phyloP scores from a whole-genome alignment of 2,888 invertebrate species.

The Drosophila hamatofila region DNA sequence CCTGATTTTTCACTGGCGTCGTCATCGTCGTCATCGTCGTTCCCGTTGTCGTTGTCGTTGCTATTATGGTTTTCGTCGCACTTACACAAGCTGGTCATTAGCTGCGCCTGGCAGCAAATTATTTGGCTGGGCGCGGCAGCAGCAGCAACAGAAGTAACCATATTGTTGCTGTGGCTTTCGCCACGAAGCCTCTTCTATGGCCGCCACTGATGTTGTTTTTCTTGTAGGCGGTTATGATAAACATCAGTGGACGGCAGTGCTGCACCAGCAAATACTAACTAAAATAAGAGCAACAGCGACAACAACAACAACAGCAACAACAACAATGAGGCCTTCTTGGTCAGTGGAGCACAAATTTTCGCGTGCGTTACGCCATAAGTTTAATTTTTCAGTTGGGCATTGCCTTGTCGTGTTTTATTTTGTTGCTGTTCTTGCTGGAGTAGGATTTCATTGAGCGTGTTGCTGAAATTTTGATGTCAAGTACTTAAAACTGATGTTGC shows the following conservation, averaged over 20 bases:
- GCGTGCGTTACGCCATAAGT: conserved; percentile 67
- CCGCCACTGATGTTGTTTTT: conserved; percentile 29
- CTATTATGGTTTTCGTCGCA: conserved; percentile 52
- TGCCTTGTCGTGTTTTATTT: conserved; percentile 14
- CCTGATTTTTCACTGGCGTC: conserved; percentile 70
- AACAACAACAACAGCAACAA: conserved; percentile 8
- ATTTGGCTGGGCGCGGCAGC: conserved; percentile 68
- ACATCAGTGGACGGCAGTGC: conserved; percentile 58
- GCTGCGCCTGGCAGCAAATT: conserved; percentile 72
- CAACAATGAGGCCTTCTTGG: conserved; percentile 26
- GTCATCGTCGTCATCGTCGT: conserved; percentile 21
- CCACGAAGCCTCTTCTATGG: conserved; percentile 8
- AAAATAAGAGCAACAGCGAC: conserved; percentile 8
- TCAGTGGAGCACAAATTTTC: conserved; percentile 54
- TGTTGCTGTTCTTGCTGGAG: conserved; percentile 22
- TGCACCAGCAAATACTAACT: conserved; percentile 31
- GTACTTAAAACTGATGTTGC: conserved; percentile 63
- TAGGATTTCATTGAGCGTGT: conserved; percentile 54
- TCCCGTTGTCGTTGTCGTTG: conserved; percentile 29
- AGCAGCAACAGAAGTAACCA: conserved; percentile 49
- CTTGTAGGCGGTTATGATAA: conserved; percentile 76
- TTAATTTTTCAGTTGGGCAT: conserved; percentile 57
- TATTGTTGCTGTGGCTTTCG: conserved; percentile 62
- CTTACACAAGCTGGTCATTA: conserved; percentile 79
- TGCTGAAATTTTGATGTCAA: conserved; percentile 66